A percentile compares a stretch with the other conserved stretches of the same genome.
These are phyloP conservation scores for Leptinotarsa peninsularis DNA, from an alignment of 2,888 invertebrate species.

Conservation along the genomic window DNA sequence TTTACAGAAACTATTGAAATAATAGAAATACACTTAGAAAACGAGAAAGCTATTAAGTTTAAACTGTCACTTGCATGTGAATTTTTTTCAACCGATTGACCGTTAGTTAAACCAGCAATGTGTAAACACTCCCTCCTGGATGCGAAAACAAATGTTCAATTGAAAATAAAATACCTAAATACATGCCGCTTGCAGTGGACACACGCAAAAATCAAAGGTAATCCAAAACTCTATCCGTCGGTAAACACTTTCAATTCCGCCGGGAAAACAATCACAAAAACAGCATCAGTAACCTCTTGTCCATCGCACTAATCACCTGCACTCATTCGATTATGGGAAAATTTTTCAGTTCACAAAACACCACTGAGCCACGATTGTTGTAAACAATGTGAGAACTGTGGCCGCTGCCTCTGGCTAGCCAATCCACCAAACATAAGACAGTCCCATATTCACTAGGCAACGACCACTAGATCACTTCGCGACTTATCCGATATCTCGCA, in stretches of 20 bases:
- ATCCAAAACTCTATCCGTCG: constrained; percentile 39
- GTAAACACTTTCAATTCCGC: constrained; percentile 28
- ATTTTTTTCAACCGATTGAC: too few species aligned
- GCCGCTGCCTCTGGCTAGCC: constrained; percentile 45
- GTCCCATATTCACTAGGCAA: constrained; percentile 53
- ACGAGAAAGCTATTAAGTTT: too few species aligned
- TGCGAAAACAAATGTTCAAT: constrained; percentile 16
- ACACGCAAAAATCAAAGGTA: constrained; percentile 29
- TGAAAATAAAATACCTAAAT: constrained; percentile 43
- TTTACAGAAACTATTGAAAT: too few species aligned
- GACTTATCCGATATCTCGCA: constrained; percentile 32
- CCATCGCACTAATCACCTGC: constrained; percentile 32
- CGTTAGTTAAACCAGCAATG: not conserved
- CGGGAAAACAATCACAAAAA: constrained; percentile 29
- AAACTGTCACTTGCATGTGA: too few species aligned
- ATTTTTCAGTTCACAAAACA: constrained; percentile 41
- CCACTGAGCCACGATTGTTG: constrained; percentile 39
- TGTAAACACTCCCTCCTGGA: constrained; percentile 2
- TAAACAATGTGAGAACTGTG: constrained; percentile 51
- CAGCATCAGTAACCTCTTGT: constrained; percentile 30
- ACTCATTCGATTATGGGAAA: not conserved
- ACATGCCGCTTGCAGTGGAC: constrained; percentile 42
- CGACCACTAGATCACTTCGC: constrained; percentile 40
- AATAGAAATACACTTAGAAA: too few species aligned
- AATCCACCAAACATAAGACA: constrained; percentile 50